Base-by-base conservation (phyloP, 2,113 vertebrate species). In the Agapornis roseicollis region DNA sequence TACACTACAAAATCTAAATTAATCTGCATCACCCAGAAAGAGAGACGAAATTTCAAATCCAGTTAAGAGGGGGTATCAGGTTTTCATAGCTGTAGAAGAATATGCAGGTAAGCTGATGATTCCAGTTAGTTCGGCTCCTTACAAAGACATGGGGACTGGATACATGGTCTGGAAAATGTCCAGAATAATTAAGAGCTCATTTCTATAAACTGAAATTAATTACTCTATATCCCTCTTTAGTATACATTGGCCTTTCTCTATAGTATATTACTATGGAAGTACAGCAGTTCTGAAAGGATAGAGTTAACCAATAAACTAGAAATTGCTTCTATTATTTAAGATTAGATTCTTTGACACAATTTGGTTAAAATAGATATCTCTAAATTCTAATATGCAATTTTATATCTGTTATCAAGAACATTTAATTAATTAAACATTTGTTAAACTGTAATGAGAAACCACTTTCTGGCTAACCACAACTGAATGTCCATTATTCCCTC, bases 301-400 rank as follows among this genome's bases (percentile, higher is more conserved):
- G 22, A 25, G 29, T 55, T 92, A 71, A 89, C 29, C 23, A 82
- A 22, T 39, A 37, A 91, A 61, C 28, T 80, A 63, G 91, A 95
- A 85, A 83, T 88, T 70, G 70, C 18, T 53, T n/a, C 14, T 61
- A 28, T 87, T 72, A 60, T 92, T 93, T 7, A 42, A 93, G 55
- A 80, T 9, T 33, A 20, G 10, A 6, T 73, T 93, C 44, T 93
- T 71, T 91, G 42, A 66, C 44, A 80, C 20, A 58, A 37, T 85
- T 89, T 71, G 11, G 23, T 85, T 89, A 93, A 87, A 74, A 35
- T 56, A 80, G 42, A 37, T 93, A 82, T 71, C 58, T 78, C 46
- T 91, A 71, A 92, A 94, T 96, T 95, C 71, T 92, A 47, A 41
- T 42, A 71, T 44, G 25, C 56, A 80, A 74, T 85, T 93, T 84